Evolutionary conservation across 1,140 invertebrate genomes (phyloP).

Genomic region (Drosophila suzukii): DNA sequence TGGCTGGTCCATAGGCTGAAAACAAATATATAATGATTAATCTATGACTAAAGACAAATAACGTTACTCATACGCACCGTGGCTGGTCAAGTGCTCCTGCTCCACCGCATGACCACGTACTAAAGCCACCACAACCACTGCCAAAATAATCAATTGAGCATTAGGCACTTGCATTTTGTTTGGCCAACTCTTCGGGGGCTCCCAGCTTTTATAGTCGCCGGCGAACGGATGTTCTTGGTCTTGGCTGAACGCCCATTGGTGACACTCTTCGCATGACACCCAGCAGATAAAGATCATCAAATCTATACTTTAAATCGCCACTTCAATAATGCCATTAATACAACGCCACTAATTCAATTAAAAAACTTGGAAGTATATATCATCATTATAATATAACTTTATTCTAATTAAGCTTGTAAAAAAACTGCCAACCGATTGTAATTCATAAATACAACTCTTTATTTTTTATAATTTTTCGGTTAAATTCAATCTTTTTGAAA

Average conservation of each 20-base stretch:
- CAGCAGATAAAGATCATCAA: slow-evolving; percentile 1
- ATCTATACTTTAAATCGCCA: not conserved
- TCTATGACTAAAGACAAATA: not conserved
- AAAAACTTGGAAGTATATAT: not conserved
- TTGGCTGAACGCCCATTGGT: slow-evolving; percentile 62
- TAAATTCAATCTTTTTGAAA: too few relatives aligned
- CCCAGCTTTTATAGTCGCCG: slow-evolving; percentile 37
- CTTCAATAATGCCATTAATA: not conserved
- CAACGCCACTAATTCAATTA: not conserved
- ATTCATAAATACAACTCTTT: too few relatives aligned
- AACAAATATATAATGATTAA: not conserved
- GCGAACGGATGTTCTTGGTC: slow-evolving; percentile 48
- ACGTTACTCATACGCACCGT: slow-evolving; percentile 55
- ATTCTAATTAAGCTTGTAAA: too few relatives aligned
- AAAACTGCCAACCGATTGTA: too few relatives aligned
- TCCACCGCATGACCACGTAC: slow-evolving; percentile 1
- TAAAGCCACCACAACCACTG: not conserved
- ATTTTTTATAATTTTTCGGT: too few relatives aligned
- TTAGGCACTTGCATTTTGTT: slow-evolving; percentile 33
- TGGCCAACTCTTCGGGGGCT: not conserved
- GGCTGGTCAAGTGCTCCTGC: slow-evolving; percentile 4
- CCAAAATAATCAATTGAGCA: slow-evolving; percentile 17
- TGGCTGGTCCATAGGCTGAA: slow-evolving; percentile 52
- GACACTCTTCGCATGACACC: slow-evolving; percentile 42
- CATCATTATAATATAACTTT: too few relatives aligned